Evolutionary conservation across 2,888 invertebrate species (phyloP).

Genomic region (Cremastobaeus sp.): DNA sequence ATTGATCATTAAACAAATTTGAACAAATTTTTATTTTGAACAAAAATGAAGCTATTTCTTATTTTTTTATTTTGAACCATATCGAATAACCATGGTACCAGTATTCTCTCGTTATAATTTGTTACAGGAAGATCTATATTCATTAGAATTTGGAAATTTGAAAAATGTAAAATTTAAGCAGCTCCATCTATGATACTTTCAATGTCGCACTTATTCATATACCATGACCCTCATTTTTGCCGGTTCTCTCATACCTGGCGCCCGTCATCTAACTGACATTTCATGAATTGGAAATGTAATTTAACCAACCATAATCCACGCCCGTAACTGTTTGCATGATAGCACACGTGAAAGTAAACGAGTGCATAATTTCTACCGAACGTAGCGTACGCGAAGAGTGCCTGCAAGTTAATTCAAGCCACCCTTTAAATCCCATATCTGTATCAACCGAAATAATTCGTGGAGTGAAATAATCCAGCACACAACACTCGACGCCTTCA

Average conservation of each 20-base stretch:
- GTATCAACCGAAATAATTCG: constrained; percentile 47
- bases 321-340: constrained; percentile 75
- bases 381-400: constrained; percentile 38
- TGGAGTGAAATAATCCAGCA: constrained; percentile 21
- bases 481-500: constrained; percentile 20
- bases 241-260: constrained; percentile 51
- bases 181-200: constrained; percentile 23
- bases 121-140: no score
- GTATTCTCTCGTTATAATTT: no score
- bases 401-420: constrained; percentile 48
- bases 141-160: constrained; percentile 17
- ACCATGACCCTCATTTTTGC: constrained; percentile 48
- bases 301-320: constrained; percentile 68
- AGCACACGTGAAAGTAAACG: constrained; percentile 73
- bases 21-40: no score
- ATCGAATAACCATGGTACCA: background rate
- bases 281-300: constrained; percentile 78
- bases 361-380: constrained; percentile 71
- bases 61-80: background rate
- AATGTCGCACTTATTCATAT: constrained; percentile 55
- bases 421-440: constrained; percentile 29
- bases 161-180: constrained; percentile 24
- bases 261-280: constrained; percentile 74
- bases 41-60: no score
- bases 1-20: constrained; percentile 17